Evolutionary conservation across 2,888 invertebrate species (phyloP).

Genomic region (Actias luna): DNA sequence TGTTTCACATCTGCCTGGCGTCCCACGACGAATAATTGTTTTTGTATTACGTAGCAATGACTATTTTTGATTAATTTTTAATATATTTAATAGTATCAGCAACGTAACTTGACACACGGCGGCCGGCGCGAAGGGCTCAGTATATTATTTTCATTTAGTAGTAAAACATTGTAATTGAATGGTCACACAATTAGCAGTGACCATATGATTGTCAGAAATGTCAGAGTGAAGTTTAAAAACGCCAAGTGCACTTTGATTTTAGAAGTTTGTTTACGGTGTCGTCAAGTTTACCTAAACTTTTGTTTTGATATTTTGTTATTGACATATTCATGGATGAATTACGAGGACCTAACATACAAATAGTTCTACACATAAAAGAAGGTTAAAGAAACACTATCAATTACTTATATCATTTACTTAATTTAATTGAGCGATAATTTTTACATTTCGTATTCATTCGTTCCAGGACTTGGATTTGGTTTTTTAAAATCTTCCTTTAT

Average conservation of each 20-base stretch:
- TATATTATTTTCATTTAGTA: neutral
- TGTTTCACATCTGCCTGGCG: no score
- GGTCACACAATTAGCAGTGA: neutral
- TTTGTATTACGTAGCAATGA: no score
- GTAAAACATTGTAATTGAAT: neutral
- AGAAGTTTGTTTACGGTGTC: slow-evolving; percentile 55
- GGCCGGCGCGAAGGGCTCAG: no score
- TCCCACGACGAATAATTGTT: no score
- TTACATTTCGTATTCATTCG: slow-evolving; percentile 2
- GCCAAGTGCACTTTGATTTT: slow-evolving; percentile 42
- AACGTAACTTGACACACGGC: no score
- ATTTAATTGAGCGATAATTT: neutral
- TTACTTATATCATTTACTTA: neutral
- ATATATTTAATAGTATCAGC: no score
- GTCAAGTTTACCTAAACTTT: slow-evolving; percentile 49
- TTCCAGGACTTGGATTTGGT: slow-evolving; percentile 82
- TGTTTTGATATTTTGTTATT: slow-evolving; percentile 26
- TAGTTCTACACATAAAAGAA: slow-evolving; percentile 85
- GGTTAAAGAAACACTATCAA: slow-evolving; percentile 53
- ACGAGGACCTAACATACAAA: slow-evolving; percentile 83
- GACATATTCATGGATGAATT: slow-evolving; percentile 83
- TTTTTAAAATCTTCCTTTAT: slow-evolving; percentile 78
- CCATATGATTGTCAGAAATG: no score
- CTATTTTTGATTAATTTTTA: no score
- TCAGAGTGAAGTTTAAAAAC: neutral